Evolutionary conservation across 2,888 invertebrate species (phyloP).

Genomic region (Nephrotoma appendiculata): DNA sequence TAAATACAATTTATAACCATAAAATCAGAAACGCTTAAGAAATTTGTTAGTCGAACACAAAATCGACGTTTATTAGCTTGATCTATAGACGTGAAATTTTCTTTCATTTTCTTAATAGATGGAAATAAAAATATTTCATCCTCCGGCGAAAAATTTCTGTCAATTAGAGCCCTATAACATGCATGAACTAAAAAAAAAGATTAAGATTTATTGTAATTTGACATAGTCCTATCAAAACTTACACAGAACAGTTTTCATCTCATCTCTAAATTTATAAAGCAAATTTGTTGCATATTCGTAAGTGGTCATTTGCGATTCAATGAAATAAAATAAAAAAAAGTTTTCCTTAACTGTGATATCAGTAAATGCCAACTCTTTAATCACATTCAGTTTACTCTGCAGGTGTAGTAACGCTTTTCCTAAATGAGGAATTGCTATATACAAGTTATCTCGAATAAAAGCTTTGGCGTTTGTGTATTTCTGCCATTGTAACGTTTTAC

Average conservation of each 20-base stretch:
- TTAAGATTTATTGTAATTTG: slow-evolving; percentile 27
- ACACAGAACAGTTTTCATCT: slow-evolving; percentile 42
- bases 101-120: slow-evolving; percentile 42
- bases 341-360: slow-evolving; percentile 38
- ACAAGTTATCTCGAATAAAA: slow-evolving; percentile 50
- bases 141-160: slow-evolving; percentile 64
- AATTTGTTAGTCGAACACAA: slow-evolving; percentile 62
- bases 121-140: slow-evolving; percentile 38
- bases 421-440: slow-evolving; percentile 56
- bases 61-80: slow-evolving; percentile 71
- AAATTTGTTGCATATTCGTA: slow-evolving; percentile 25
- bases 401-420: slow-evolving; percentile 56
- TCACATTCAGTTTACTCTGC: slow-evolving; percentile 48
- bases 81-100: slow-evolving; percentile 74
- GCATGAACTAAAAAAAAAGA: slow-evolving; percentile 35
- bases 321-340: slow-evolving; percentile 48
- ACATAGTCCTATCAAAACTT: slow-evolving; percentile 19
- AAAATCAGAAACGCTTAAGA: slow-evolving; percentile 55
- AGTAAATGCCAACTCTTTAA: slow-evolving; percentile 46
- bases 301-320: slow-evolving; percentile 44
- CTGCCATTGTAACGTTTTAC: slow-evolving; percentile 51
- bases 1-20: slow-evolving; percentile 55
- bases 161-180: slow-evolving; percentile 58
- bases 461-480: slow-evolving; percentile 47
- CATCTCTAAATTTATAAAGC: slow-evolving; percentile 34